Evolutionary conservation across 2,113 vertebrate species (phyloP), one percentile per base, ranked within the genome.

Genomic region (Setophaga kirtlandii): DNA sequence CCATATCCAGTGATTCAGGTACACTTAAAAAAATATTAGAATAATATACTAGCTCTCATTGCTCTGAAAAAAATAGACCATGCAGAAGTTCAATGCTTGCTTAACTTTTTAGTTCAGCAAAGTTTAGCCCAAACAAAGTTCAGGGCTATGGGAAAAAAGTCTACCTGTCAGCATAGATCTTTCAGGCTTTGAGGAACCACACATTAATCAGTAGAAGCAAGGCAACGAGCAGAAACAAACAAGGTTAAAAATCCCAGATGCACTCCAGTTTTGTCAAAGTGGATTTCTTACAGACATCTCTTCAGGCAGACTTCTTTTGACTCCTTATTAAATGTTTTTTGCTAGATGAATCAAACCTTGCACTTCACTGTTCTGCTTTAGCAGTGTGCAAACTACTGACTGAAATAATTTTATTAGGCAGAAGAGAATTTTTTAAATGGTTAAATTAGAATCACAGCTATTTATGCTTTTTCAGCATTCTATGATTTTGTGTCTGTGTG

Each of bases 201-300:
- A 86, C 82, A 87, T 86, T 50, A 91, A 88, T 90, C 79, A 87
- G 58, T 37, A 60, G 49, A 89, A 90, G 30, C 49, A 90, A 82
- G 53, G 53, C 60, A 93, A 49, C 5, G 47, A 92, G n/a, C 60
- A 97, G 91, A 91, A 83, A 65, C 44, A 93, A 94, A 70, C 76
- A 96, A 83, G 50, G 69, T 94, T 65, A 95, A 91, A 93, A 95
- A 78, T 80, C 56, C 82, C 80, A 93, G 87, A 44, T 55, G 76
- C n/a, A 69, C 80, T 89, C 77, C 88, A 76, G 55, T 89, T 93
- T 94, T 90, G 73, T 87, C 74, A 87, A 46, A 91, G 68, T 60
- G 83, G 27, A 80, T 94, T 95, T 97, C 69, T 91, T 87, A 76
- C 0, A 1, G 68, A 37, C 13, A 42, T 70, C 73, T 93, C 64